Evolutionary conservation across 2,797 vertebrate species (phyloP).

Genomic region (Rhinella marina): DNA sequence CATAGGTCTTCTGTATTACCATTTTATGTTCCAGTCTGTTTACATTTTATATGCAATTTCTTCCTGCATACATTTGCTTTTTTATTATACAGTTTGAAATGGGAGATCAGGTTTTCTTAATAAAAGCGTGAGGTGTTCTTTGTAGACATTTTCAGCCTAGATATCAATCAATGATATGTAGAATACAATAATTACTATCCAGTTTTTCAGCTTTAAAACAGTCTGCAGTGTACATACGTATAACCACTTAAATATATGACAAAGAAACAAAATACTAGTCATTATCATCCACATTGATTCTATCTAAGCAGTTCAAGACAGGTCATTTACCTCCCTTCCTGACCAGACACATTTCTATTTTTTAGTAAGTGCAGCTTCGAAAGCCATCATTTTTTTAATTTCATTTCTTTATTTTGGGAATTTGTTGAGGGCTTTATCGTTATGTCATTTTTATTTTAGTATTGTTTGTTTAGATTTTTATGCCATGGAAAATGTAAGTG

Average conservation of each 20-base stretch:
- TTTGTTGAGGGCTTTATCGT: no score
- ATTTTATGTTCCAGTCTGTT: conserved; percentile 49
- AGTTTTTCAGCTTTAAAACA: not conserved
- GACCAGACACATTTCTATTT: no score
- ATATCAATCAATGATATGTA: not conserved
- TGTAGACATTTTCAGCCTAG: not conserved
- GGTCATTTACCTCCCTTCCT: no score
- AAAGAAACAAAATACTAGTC: not conserved
- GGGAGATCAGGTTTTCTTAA: not conserved
- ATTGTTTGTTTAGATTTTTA: no score
- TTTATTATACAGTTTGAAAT: conserved; percentile 15
- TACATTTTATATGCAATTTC: conserved; percentile 45
- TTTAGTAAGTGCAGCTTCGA: no score
- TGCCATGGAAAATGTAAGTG: no score
- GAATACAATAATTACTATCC: not conserved
- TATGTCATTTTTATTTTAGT: no score
- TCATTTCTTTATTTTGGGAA: no score
- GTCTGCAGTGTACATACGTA: not conserved
- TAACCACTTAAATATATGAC: not conserved
- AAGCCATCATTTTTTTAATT: no score
- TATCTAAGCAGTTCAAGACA: no score
- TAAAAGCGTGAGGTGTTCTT: not conserved
- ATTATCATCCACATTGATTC: no score
- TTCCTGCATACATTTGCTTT: conserved; percentile 28
- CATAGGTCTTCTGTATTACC: conserved; percentile 34